Evolutionary conservation across 2,113 vertebrate genomes (phyloP).

Genomic region (Micromys minutus): DNA sequence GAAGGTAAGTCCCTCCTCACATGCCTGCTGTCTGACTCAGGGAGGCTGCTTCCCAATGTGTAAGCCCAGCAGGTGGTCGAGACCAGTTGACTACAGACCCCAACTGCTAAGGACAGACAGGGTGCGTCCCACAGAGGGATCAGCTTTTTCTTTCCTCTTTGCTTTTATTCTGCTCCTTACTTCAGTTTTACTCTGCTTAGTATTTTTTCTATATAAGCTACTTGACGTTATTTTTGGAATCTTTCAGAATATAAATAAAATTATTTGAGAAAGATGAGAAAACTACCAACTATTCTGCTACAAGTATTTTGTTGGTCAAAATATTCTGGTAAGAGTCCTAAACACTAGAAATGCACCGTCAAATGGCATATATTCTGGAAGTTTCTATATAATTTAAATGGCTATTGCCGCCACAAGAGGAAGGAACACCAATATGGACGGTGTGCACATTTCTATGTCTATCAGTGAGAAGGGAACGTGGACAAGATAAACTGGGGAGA

Average conservation of each 20-base stretch:
- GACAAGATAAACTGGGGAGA: not conserved
- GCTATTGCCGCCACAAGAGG: not conserved
- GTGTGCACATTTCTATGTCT: not conserved
- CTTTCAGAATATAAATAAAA: slow-evolving; percentile 22
- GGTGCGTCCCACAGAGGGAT: not conserved
- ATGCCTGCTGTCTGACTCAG: not conserved
- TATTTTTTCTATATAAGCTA: not conserved
- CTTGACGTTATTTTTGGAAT: slow-evolving; percentile 38
- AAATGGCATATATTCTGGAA: not conserved
- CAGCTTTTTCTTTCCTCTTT: not conserved
- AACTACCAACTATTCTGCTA: not conserved
- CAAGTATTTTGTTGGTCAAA: not conserved
- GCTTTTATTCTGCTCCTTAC: not conserved
- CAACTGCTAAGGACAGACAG: not conserved
- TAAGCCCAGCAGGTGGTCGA: not conserved
- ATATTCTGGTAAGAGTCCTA: not conserved
- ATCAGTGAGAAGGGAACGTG: not conserved
- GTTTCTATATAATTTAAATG: not conserved
- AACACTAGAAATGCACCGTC: not conserved
- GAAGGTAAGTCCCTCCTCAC: not conserved
- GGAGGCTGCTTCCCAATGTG: not conserved
- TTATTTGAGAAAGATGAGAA: slow-evolving; percentile 43
- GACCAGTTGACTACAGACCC: not conserved
- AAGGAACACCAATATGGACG: not conserved
- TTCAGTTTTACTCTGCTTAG: slow-evolving; percentile 48